phyloP scores from a whole-genome alignment of 1,140 invertebrate genomes.

The Agrypnia vestita region DNA sequence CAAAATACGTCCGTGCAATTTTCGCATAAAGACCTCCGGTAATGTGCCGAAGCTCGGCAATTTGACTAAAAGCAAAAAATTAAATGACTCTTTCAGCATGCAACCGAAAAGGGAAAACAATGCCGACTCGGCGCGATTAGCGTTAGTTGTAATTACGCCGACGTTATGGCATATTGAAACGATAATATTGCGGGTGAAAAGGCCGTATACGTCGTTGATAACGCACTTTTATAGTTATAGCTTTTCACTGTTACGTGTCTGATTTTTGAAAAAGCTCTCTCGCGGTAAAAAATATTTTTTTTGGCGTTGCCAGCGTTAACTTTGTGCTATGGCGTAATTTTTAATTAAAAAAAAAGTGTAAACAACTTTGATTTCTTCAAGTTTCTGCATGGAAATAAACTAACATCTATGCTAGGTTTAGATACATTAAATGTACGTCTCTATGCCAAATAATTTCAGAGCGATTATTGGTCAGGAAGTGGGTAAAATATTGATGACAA shows the following conservation, averaged over 20 bases:
- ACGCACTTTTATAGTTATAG: slow-evolving; percentile 10
- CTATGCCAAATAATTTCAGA: no score
- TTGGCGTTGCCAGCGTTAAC: no score
- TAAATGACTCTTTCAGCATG: slow-evolving; percentile 40
- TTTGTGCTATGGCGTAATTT: no score
- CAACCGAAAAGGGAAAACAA: slow-evolving; percentile 37
- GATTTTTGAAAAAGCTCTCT: no score
- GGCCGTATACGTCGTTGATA: neutral
- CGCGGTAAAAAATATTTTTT: no score
- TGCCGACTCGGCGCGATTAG: slow-evolving; percentile 12
- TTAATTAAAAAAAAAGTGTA: no score
- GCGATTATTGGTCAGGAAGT: no score
- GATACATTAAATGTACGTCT: no score
- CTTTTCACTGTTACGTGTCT: neutral
- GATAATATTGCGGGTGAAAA: slow-evolving; percentile 6
- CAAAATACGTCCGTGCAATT: slow-evolving; percentile 4
- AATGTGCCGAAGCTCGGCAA: slow-evolving; percentile 5
- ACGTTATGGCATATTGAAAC: slow-evolving; percentile 45
- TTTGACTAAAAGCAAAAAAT: slow-evolving; percentile 34
- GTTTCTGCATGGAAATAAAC: no score
- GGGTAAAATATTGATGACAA: no score
- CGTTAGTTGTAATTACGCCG: slow-evolving; percentile 37
- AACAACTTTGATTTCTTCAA: no score
- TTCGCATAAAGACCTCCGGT: neutral
- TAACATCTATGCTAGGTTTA: no score